A percentile compares a stretch with the other conserved stretches of the same genome.
These are phyloP conservation scores for Apolygus lucorum DNA, from an alignment of 1,140 invertebrate genomes.

Conservation along the genomic window DNA sequence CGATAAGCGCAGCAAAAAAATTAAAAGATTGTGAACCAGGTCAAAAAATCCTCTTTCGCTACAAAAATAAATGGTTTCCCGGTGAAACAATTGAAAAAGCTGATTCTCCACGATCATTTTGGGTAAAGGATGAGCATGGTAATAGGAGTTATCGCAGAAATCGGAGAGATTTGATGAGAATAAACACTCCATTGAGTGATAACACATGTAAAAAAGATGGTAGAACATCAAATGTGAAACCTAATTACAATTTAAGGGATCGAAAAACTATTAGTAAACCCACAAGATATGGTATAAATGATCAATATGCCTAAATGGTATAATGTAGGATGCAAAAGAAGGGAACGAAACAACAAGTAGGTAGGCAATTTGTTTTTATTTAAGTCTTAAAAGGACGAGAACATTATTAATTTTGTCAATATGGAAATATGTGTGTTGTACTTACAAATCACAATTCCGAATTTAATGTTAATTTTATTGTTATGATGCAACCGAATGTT, in stretches of 20 bases:
- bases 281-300: not conserved
- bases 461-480: too few species aligned
- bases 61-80: constrained; percentile 5
- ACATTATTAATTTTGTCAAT: too few species aligned
- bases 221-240: too few species aligned
- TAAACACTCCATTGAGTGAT: too few species aligned
- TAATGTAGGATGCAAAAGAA: not conserved
- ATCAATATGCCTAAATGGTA: not conserved
- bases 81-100: not conserved
- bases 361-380: too few species aligned
- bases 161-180: not conserved
- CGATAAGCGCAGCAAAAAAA: not conserved
- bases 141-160: not conserved
- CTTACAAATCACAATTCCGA: too few species aligned
- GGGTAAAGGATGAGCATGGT: not conserved
- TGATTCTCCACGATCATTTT: not conserved
- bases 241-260: not conserved
- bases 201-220: too few species aligned
- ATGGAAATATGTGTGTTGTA: too few species aligned
- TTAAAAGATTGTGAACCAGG: not conserved
- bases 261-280: not conserved
- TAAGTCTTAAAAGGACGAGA: too few species aligned
- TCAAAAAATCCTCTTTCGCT: not conserved
- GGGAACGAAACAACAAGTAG: too few species aligned
- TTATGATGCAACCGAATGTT: too few species aligned